phyloP scores from a whole-genome alignment of 2,888 invertebrate species.

The Callosobruchus maculatus region DNA sequence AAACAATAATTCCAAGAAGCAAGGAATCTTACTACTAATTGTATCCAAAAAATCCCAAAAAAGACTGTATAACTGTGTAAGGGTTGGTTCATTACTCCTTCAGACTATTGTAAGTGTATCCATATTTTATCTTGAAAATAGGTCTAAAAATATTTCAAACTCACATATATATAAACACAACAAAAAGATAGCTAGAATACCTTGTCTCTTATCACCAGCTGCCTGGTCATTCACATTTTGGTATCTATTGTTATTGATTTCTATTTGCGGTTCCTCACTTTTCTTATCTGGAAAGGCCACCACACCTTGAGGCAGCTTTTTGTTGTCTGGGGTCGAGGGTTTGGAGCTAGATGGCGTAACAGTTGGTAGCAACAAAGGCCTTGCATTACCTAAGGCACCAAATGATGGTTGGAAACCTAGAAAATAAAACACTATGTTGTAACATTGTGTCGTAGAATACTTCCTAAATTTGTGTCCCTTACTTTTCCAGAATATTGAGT shows the following conservation, averaged over 20 bases:
- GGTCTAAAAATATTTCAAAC: too few species aligned
- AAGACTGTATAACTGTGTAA: too few species aligned
- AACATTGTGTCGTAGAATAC: not conserved
- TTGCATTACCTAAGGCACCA: constrained; percentile 34
- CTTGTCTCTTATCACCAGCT: not conserved
- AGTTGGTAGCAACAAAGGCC: constrained; percentile 37
- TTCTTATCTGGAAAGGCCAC: constrained; percentile 32
- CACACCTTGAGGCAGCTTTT: constrained; percentile 35
- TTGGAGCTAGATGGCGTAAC: constrained; percentile 29
- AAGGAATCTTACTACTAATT: too few species aligned
- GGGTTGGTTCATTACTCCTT: too few species aligned
- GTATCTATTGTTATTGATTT: constrained; percentile 44
- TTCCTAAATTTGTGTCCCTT: too few species aligned
- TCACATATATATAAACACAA: too few species aligned
- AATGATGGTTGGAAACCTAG: constrained; percentile 24
- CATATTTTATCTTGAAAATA: too few species aligned
- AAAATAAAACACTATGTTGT: constrained; percentile 15
- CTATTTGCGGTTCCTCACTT: constrained; percentile 29
- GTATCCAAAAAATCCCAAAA: too few species aligned
- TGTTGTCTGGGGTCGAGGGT: constrained; percentile 9
- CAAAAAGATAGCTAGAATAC: not conserved
- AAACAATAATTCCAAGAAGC: too few species aligned
- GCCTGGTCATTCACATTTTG: constrained; percentile 39
- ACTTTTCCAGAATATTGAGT: too few species aligned
- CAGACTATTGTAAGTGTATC: too few species aligned